These are phyloP conservation scores for Brachyopa scutellaris DNA, from an alignment of 2,888 invertebrate species.

Conservation along the genomic window DNA sequence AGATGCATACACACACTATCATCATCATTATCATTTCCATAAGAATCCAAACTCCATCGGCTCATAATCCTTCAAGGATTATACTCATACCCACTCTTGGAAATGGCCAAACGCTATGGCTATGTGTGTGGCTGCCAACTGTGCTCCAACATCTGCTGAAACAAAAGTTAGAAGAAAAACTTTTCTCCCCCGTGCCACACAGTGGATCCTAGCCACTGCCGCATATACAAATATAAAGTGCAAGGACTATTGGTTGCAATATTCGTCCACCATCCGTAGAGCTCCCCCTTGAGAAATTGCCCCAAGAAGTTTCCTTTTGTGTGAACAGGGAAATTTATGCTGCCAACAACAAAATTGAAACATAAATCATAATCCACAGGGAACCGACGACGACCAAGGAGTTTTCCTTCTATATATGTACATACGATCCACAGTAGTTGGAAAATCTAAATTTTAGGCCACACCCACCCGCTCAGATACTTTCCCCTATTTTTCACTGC, in stretches of 20 bases:
- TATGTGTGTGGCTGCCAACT: constrained; percentile 36
- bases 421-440: constrained; percentile 57
- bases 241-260: constrained; percentile 66
- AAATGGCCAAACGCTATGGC: constrained; percentile 31
- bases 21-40: constrained; percentile 63
- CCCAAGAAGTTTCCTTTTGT: neutral
- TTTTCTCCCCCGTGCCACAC: constrained; percentile 27
- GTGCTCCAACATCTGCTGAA: constrained; percentile 50
- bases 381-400: too few relatives aligned
- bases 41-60: constrained; percentile 52
- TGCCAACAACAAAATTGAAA: constrained; percentile 61
- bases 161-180: neutral
- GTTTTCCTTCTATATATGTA: neutral
- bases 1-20: constrained; percentile 45
- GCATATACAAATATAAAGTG: constrained; percentile 34
- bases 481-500: constrained; percentile 31
- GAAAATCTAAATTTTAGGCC: constrained; percentile 82
- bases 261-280: neutral
- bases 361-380: constrained; percentile 67
- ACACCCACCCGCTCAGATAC: constrained; percentile 76
- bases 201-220: constrained; percentile 35
- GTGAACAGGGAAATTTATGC: constrained; percentile 59
- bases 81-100: too few relatives aligned
- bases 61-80: constrained; percentile 68
- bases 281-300: neutral